phyloP scores from a whole-genome alignment of 2,888 invertebrate genomes.

The Chaetoderma sp. region DNA sequence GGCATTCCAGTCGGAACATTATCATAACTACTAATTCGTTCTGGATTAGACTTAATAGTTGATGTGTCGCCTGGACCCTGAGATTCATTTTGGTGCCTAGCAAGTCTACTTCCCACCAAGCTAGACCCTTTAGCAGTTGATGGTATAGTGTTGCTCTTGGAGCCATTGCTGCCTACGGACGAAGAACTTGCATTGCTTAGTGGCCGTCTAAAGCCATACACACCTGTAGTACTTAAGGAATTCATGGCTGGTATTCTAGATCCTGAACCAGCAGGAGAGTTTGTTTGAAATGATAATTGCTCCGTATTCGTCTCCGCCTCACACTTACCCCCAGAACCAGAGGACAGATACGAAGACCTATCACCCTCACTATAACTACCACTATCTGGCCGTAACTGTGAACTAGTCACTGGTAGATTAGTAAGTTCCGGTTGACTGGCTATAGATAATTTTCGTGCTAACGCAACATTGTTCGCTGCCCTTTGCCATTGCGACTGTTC shows the following conservation, averaged over 20 bases:
- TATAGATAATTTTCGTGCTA: constrained; percentile 52
- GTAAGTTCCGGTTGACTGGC: constrained; percentile 56
- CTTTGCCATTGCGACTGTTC: constrained; percentile 40
- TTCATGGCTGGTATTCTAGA: constrained; percentile 44
- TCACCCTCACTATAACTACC: not conserved
- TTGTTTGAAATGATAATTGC: constrained; percentile 58
- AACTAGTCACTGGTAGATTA: constrained; percentile 22
- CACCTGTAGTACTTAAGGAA: constrained; percentile 42
- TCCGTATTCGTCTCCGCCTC: constrained; percentile 67
- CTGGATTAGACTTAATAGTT: constrained; percentile 7
- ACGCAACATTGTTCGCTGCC: constrained; percentile 22
- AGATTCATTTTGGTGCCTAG: constrained; percentile 16
- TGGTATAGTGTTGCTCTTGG: no score
- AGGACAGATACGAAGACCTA: not conserved
- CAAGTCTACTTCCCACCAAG: constrained; percentile 13
- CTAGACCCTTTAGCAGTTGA: constrained; percentile 40
- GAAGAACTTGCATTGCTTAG: constrained; percentile 63
- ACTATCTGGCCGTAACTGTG: not conserved
- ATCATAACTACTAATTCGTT: constrained; percentile 16
- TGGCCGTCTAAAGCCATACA: constrained; percentile 61
- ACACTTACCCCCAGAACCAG: constrained; percentile 45
- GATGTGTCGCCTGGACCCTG: constrained; percentile 26
- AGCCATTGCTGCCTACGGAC: constrained; percentile 60
- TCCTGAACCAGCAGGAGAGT: no score
- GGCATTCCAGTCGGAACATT: constrained; percentile 41